These are phyloP conservation scores for Cantharis rustica DNA, from an alignment of 2,888 invertebrate species.

Conservation along the genomic window DNA sequence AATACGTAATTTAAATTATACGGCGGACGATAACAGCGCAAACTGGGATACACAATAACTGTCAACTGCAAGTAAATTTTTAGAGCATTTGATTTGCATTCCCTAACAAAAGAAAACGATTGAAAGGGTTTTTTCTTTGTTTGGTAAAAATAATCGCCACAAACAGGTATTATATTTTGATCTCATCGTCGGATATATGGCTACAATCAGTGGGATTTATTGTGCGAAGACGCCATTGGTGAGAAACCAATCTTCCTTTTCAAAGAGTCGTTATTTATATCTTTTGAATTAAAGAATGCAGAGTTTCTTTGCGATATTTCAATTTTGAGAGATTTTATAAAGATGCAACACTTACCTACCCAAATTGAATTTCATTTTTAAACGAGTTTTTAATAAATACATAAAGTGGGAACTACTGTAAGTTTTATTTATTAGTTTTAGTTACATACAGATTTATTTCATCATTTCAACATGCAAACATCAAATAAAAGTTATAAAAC, in stretches of 20 bases:
- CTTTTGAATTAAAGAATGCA: constrained; percentile 11
- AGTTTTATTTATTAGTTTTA: not conserved
- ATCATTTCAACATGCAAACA: not conserved
- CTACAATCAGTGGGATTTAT: constrained; percentile 23
- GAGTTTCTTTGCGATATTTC: constrained; percentile 10
- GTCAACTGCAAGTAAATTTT: constrained; percentile 13
- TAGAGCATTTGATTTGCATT: constrained; percentile 17
- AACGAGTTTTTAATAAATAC: not conserved
- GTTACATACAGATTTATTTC: not conserved
- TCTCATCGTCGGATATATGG: constrained; percentile 16
- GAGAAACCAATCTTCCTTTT: constrained; percentile 23
- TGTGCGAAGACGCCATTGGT: constrained; percentile 22
- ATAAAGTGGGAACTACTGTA: not conserved
- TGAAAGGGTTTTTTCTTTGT: constrained; percentile 15
- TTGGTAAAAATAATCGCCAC: constrained; percentile 22
- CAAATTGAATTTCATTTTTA: not conserved
- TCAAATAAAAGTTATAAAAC: not conserved
- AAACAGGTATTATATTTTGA: constrained; percentile 24
- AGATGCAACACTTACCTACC: constrained; percentile 6
- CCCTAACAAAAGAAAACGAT: constrained; percentile 11
- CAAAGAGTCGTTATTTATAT: constrained; percentile 23
- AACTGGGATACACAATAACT: constrained; percentile 13
- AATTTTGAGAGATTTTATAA: constrained; percentile 9
- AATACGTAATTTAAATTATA: not conserved
- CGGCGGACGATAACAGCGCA: not conserved